Conservation (phyloP, 2,113 vertebrate genomes). For the Climacteris rufus region DNA sequence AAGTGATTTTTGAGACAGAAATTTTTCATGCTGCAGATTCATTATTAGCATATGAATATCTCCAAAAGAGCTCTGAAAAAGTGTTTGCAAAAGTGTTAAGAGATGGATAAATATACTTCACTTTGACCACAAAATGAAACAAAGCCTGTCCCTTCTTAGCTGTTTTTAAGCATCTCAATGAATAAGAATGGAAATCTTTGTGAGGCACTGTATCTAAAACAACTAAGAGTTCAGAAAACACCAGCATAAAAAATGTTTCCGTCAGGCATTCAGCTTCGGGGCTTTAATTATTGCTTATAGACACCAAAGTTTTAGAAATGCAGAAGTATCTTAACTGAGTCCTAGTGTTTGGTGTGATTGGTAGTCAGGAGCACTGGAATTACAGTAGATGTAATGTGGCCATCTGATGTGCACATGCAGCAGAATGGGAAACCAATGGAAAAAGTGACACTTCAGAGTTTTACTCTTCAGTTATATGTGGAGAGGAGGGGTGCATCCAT, state of each 20-base stretch:
- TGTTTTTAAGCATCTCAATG: background rate
- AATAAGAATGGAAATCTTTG: background rate
- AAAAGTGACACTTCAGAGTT: background rate
- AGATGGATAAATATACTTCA: background rate
- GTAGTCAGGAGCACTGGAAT: background rate
- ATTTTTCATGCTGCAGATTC: background rate
- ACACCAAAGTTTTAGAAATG: background rate
- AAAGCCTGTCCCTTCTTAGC: background rate
- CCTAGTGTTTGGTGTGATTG: background rate
- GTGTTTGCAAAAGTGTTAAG: background rate
- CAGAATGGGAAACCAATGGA: background rate
- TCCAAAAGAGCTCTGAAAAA: background rate
- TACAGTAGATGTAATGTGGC: background rate
- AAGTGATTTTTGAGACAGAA: background rate
- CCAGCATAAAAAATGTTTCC: background rate
- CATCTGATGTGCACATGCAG: fast-evolving
- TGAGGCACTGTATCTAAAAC: background rate
- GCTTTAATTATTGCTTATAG: background rate
- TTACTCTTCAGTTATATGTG: background rate
- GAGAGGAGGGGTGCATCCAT: background rate
- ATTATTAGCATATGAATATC: background rate
- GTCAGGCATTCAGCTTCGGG: background rate
- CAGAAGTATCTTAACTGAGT: background rate
- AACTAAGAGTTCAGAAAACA: background rate
- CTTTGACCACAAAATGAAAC: background rate